Conservation (phyloP, 2,113 vertebrate species). For the Scopus umbretta region DNA sequence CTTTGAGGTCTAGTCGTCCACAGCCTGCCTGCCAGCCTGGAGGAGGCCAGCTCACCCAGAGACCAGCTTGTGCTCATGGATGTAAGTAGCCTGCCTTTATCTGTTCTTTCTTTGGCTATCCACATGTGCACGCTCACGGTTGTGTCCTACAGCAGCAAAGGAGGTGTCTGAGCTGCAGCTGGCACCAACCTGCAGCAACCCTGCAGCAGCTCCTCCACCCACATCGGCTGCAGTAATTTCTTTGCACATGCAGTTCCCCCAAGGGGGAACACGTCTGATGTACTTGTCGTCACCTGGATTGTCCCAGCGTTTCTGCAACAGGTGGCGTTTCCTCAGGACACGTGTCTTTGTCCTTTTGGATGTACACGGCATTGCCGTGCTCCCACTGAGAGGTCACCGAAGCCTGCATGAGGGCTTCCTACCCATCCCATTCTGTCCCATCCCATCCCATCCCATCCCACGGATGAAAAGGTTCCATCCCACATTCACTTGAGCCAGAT, state of each 20-base stretch:
- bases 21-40: not conserved
- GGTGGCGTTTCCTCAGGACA: not conserved
- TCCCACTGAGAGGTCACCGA: not conserved
- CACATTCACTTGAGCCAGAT: accelerated
- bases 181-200: not conserved
- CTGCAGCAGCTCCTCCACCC: not conserved
- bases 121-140: accelerated
- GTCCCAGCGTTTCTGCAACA: not conserved
- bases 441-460: not conserved
- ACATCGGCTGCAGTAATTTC: not conserved
- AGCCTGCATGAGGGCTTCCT: not conserved
- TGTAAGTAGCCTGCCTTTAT: not conserved
- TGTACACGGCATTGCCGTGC: not conserved
- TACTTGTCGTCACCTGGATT: not conserved
- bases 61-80: too few relatives aligned
- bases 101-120: not conserved
- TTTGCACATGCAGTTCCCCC: too few relatives aligned
- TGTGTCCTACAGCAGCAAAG: not conserved
- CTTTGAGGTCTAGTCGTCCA: not conserved
- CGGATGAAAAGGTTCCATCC: not conserved
- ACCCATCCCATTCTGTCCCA: not conserved
- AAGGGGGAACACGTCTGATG: too few relatives aligned
- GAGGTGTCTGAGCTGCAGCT: not conserved
- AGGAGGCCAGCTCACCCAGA: not conserved
- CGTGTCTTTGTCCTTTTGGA: not conserved